These are phyloP conservation scores for Cataglyphis hispanica DNA, from an alignment of 1,140 invertebrate species.

Conservation along the genomic window DNA sequence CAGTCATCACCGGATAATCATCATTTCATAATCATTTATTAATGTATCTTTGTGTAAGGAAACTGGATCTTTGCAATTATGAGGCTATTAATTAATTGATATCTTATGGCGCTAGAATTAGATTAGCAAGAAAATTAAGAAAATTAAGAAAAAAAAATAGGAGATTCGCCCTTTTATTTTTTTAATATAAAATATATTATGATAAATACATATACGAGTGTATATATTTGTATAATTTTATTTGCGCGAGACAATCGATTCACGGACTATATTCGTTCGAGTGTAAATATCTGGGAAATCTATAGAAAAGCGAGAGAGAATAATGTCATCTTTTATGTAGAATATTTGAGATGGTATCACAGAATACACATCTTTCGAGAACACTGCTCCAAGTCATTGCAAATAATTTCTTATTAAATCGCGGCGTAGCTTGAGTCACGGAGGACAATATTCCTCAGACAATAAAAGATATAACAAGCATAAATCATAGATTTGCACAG, in stretches of 20 bases:
- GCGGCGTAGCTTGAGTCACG: neutral
- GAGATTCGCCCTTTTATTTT: neutral
- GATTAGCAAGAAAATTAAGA: neutral
- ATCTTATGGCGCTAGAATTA: neutral
- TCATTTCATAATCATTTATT: neutral
- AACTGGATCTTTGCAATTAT: neutral
- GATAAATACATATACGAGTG: too few species aligned
- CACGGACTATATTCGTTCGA: too few species aligned
- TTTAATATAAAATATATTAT: neutral
- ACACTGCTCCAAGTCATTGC: neutral
- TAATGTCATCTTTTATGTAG: neutral
- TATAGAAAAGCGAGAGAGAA: neutral
- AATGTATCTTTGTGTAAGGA: neutral
- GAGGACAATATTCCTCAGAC: neutral
- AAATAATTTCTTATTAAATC: conserved; percentile 39
- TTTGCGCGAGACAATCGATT: neutral
- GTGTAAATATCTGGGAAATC: neutral
- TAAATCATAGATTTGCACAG: conserved; percentile 7
- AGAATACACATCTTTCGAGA: neutral
- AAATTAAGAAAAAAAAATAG: neutral
- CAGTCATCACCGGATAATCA: neutral
- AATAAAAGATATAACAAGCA: neutral
- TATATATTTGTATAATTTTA: neutral
- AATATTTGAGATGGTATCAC: neutral
- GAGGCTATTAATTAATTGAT: conserved; percentile 5